Conservation (phyloP, 92 coral and sea anemone species). For the Bergia sp. region DNA sequence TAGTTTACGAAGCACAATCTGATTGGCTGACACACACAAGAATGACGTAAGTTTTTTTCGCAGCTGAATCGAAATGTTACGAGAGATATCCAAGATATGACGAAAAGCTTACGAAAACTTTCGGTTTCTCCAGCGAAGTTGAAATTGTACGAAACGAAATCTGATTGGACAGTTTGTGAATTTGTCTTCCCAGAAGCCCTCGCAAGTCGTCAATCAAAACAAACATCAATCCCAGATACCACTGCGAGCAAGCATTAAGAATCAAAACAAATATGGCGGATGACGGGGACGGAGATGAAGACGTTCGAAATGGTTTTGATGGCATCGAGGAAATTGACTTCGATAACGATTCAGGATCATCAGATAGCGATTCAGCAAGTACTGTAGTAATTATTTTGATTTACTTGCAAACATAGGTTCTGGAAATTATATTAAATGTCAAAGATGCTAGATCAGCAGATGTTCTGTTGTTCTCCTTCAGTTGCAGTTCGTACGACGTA, state of each 20-base stretch:
- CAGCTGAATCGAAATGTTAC: not conserved
- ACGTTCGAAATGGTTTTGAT: constrained; percentile 90
- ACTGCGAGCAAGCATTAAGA: constrained; percentile 32
- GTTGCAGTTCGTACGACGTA: no score
- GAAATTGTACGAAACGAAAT: constrained; percentile 68
- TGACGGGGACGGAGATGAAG: constrained; percentile 78
- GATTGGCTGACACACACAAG: constrained; percentile 21
- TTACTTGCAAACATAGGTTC: not conserved
- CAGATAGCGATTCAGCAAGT: constrained; percentile 68
- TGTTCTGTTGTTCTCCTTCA: no score
- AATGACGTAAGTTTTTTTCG: constrained; percentile 27
- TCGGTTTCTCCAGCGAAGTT: constrained; percentile 2
- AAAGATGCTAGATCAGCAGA: no score
- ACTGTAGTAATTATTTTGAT: not conserved
- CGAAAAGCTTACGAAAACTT: constrained; percentile 4
- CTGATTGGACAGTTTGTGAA: constrained; percentile 65
- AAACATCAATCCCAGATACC: constrained; percentile 28
- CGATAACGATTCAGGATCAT: constrained; percentile 57
- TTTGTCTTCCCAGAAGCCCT: constrained; percentile 23
- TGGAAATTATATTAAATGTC: not conserved
- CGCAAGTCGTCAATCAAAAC: constrained; percentile 27
- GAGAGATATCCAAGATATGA: constrained; percentile 6
- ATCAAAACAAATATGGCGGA: constrained; percentile 92
- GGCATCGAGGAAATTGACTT: constrained; percentile 75
- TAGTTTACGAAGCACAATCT: constrained; percentile 43